phyloP scores from a whole-genome alignment of 2,888 invertebrate species.

The Hypomecis atomaria region DNA sequence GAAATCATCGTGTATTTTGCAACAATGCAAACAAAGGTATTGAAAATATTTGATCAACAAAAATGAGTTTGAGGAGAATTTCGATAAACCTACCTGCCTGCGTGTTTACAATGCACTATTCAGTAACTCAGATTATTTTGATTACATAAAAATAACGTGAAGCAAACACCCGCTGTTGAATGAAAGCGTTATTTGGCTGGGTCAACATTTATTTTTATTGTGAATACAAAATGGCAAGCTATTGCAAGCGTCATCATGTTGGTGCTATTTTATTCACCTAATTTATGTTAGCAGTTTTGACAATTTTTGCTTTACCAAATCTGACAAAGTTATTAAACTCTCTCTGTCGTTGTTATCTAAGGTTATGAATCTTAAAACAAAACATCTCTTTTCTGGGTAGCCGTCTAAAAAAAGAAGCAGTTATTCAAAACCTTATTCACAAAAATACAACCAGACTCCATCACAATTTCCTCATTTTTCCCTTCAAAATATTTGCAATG shows the following conservation, averaged over 20 bases:
- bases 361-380: too few species aligned
- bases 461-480: constrained; percentile 12
- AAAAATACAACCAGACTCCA: constrained; percentile 9
- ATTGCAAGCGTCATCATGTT: too few species aligned
- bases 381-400: too few species aligned
- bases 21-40: constrained; percentile 1
- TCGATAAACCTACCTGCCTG: constrained; percentile 11
- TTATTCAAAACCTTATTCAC: background rate
- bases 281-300: too few species aligned
- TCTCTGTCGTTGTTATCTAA: too few species aligned
- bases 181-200: too few species aligned
- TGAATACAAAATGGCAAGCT: too few species aligned
- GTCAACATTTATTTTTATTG: too few species aligned
- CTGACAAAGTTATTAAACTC: too few species aligned
- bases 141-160: background rate
- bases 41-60: constrained; percentile 10
- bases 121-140: background rate
- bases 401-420: background rate
- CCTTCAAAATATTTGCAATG: constrained; percentile 27
- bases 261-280: too few species aligned
- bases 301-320: too few species aligned
- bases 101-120: constrained; percentile 12
- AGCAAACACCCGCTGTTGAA: background rate
- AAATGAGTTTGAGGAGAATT: constrained; percentile 2
- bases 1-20: constrained; percentile 5